These are phyloP conservation scores for Perizoma flavofasciatum DNA, from an alignment of 2,888 invertebrate genomes.

Conservation along the genomic window DNA sequence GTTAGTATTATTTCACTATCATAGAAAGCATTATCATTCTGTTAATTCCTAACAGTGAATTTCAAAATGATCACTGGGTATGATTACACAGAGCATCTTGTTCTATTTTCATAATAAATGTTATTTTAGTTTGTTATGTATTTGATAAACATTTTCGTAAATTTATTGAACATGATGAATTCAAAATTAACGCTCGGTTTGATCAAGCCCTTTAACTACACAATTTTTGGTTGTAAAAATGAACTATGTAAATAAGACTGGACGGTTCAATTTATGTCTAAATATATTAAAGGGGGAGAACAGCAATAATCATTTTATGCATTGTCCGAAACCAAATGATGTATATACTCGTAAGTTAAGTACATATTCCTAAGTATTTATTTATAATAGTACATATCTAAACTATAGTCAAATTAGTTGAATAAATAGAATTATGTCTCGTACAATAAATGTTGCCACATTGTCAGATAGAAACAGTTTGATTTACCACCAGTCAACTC, in stretches of 20 bases:
- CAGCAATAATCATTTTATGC: conserved; percentile 46
- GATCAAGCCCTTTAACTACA: conserved; percentile 42
- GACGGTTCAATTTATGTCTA: conserved; percentile 40
- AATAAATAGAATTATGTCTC: conserved; percentile 15
- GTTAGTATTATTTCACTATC: conserved; percentile 1
- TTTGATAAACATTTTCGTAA: no score
- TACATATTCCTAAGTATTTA: conserved; percentile 32
- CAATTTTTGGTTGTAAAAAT: conserved; percentile 34
- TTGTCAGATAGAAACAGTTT: conserved; percentile 9
- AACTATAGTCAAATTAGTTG: conserved; percentile 25
- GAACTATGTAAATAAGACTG: conserved; percentile 49
- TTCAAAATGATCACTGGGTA: conserved; percentile 5
- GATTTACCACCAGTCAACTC: conserved; percentile 1
- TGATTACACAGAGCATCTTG: conserved; percentile 4
- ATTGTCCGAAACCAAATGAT: conserved; percentile 47
- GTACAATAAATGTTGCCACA: conserved; percentile 12
- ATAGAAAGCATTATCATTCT: not conserved
- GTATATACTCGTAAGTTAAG: conserved; percentile 39
- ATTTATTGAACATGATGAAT: no score
- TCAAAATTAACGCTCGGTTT: conserved; percentile 37
- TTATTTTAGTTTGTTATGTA: no score
- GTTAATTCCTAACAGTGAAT: conserved; percentile 4
- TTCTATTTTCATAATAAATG: no score
- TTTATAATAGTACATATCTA: conserved; percentile 35
- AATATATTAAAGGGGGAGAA: conserved; percentile 33